Percentiles rank a stretch among this genome's conserved stretches.
phyloP scores from a whole-genome alignment of 2,797 vertebrate genomes.

The Oophaga sylvatica region DNA sequence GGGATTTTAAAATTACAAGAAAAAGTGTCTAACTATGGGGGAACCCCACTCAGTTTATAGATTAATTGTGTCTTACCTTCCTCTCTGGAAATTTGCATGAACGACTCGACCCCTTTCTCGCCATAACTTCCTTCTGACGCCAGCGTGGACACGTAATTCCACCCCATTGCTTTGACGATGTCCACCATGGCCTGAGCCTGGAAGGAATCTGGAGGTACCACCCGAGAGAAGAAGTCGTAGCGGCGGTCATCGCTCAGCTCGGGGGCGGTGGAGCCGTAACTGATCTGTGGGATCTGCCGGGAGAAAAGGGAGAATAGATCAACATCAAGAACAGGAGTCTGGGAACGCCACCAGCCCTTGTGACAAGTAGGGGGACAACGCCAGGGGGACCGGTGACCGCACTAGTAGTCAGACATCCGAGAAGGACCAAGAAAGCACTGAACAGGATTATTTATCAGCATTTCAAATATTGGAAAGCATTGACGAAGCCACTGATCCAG shows the following conservation, averaged over 20 bases:
- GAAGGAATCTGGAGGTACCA: conserved; percentile 98
- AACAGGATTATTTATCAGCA: background rate
- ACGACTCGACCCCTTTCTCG: conserved; percentile 97
- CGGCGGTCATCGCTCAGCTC: conserved; percentile 96
- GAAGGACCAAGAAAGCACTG: no score
- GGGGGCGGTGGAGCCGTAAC: conserved; percentile 96
- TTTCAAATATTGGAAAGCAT: background rate
- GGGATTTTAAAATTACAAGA: background rate
- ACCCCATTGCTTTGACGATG: conserved; percentile 91
- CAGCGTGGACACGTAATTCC: conserved; percentile 96
- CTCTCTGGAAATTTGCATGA: conserved; percentile 96
- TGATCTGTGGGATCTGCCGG: conserved; percentile 96
- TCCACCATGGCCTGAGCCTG: conserved; percentile 99
- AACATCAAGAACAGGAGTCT: no score
- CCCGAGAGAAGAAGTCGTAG: conserved; percentile 98
- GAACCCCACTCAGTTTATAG: background rate
- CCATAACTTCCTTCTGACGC: conserved; percentile 98
- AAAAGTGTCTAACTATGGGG: no score
- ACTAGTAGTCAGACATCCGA: background rate
- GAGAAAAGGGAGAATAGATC: conserved; percentile 59
- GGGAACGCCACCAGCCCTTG: no score
- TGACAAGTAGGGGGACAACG: no score
- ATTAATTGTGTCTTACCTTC: conserved; percentile 80
- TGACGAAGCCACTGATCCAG: background rate
- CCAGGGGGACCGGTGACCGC: no score